These are phyloP conservation scores for Aphidius gifuensis DNA, from an alignment of 1,140 invertebrate genomes.

Conservation along the genomic window DNA sequence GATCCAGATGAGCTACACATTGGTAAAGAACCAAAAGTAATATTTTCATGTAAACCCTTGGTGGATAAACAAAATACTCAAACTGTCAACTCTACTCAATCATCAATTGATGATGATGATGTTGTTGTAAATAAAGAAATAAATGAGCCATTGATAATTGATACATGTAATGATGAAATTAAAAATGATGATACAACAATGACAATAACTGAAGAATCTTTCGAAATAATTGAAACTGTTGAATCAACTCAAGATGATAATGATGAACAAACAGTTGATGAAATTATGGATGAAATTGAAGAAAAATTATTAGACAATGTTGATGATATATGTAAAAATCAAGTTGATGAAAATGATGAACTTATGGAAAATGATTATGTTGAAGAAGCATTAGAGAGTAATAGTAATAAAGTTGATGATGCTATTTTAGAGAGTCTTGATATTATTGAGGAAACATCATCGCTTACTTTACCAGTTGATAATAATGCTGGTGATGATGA, in stretches of 20 bases:
- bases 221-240: slow-evolving; percentile 3
- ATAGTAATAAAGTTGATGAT: too few relatives aligned
- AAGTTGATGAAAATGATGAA: background rate
- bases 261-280: background rate
- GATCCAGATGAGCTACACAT: slow-evolving; percentile 17
- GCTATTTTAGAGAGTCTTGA: too few relatives aligned
- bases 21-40: slow-evolving; percentile 20
- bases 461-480: too few relatives aligned
- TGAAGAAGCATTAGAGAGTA: slow-evolving; percentile 25
- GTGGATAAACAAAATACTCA: slow-evolving; percentile 11
- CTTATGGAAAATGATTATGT: slow-evolving; percentile 7
- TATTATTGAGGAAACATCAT: too few relatives aligned
- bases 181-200: background rate
- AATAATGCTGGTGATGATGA: too few relatives aligned
- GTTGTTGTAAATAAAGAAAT: background rate
- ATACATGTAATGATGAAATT: slow-evolving; percentile 4
- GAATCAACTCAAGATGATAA: background rate
- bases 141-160: background rate
- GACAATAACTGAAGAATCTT: background rate
- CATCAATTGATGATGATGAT: background rate
- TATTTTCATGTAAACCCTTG: slow-evolving; percentile 22
- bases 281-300: slow-evolving; percentile 3
- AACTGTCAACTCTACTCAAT: background rate
- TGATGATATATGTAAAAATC: background rate
- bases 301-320: background rate